Evolutionary conservation across 2,888 invertebrate genomes (phyloP), one percentile per base, ranked within the genome.

Genomic region (Glyphotaelius pellucidus): DNA sequence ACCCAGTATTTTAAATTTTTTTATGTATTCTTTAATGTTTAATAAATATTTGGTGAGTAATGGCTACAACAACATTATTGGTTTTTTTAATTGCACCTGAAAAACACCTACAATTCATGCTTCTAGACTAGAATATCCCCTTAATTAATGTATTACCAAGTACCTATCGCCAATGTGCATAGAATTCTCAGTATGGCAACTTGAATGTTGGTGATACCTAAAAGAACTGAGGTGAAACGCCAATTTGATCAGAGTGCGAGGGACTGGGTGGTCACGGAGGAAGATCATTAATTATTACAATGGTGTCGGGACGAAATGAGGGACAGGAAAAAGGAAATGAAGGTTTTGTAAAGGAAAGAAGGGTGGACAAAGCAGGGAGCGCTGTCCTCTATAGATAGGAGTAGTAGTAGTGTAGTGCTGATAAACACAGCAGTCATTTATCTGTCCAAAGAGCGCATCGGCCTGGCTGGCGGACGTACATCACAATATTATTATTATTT

Each of bases 291-390:
- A 32, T 19, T 42, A 38, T 5, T 12, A 38, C 35, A 38, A 25
- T 67, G 35, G 5, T 38, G 79, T 31, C 1, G 88, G 88, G 88
- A 25, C 67, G 67, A 35, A 35, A n/a, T 7, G 19, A 32, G 88
- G 12, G 79, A 89, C 79, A 89, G 79, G 88, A 89, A 67, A 89
- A 14, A 38, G 88, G 79, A 89, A 89, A n/a, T 35, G 38, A 47
- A 35, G 25, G 25, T 25, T 19, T 35, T 12, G 88, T 25, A 31
- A 38, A 89, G 32, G 80, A 79, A 89, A 32, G 32, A 25, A 11
- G 67, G 67, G 35, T 31, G 80, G 25, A 89, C 88, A 80, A 32
- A 32, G 80, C 35, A 79, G 80, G 79, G 88, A 25, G 80, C 88
- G 38, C 80, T 38, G 88, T 38, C 80, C 88, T 80, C 88, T 25